Percentiles rank a stretch among this genome's conserved stretches.
These are phyloP conservation scores for Grammomys dolichurus DNA, from an alignment of 2,113 vertebrate genomes.

Conservation along the genomic window DNA sequence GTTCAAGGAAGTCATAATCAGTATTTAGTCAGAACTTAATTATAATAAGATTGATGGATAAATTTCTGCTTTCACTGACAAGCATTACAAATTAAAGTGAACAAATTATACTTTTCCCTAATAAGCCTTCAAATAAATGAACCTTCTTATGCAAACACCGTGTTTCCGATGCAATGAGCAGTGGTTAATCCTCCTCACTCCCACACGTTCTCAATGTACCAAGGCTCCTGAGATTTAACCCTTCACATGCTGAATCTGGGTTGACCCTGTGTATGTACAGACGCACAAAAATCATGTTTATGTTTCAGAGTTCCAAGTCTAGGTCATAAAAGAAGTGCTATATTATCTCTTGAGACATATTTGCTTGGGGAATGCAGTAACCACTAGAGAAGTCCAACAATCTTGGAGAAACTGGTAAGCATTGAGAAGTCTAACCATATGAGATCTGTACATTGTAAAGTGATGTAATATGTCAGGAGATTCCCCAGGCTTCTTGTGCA, in stretches of 20 bases:
- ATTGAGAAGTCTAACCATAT: neutral
- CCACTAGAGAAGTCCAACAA: neutral
- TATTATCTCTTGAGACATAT: neutral
- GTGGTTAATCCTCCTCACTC: neutral
- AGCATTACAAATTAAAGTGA: neutral
- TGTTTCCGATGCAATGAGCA: neutral
- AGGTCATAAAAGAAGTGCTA: neutral
- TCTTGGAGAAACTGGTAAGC: neutral
- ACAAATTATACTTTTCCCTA: neutral
- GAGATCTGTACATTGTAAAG: neutral
- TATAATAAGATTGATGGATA: conserved; percentile 12
- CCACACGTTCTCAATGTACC: neutral
- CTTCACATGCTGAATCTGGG: neutral
- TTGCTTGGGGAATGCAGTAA: neutral
- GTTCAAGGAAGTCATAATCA: conserved; percentile 38
- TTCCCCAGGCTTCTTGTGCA: neutral
- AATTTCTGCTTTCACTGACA: conserved; percentile 36
- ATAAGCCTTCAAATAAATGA: conserved; percentile 11
- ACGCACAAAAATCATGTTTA: neutral
- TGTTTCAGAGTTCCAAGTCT: neutral
- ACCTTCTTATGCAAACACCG: neutral
- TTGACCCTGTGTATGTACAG: neutral
- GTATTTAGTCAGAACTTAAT: neutral
- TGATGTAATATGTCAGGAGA: neutral
- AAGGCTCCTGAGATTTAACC: neutral